A percentile compares a stretch with the other conserved stretches of the same genome.
phyloP scores from a whole-genome alignment of 2,888 invertebrate genomes.

The Platynereis dumerilii region DNA sequence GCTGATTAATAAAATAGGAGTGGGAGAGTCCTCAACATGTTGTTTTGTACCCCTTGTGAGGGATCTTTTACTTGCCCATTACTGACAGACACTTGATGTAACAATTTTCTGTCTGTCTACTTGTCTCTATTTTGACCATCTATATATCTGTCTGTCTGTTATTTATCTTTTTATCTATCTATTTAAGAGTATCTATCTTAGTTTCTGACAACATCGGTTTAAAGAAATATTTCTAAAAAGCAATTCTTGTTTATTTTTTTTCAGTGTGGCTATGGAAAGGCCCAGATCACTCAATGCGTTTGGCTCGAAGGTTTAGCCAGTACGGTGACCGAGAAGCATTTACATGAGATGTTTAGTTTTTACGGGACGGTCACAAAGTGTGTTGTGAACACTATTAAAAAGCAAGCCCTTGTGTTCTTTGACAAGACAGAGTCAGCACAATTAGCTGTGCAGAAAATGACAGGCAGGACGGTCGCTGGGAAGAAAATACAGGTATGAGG shows the following conservation, averaged over 20 bases:
- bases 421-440: constrained; percentile 84
- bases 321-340: constrained; percentile 85
- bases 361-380: constrained; percentile 80
- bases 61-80: no score
- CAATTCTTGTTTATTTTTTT: constrained; percentile 9
- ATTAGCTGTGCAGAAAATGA: constrained; percentile 91
- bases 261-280: constrained; percentile 90
- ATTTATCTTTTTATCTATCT: no score
- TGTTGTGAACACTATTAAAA: constrained; percentile 82
- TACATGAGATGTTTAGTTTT: constrained; percentile 80
- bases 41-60: no score
- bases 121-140: no score
- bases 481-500: constrained; percentile 76
- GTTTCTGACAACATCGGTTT: no score
- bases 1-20: no score
- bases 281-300: constrained; percentile 93
- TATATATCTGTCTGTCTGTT: no score
- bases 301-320: constrained; percentile 91
- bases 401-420: constrained; percentile 90
- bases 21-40: no score
- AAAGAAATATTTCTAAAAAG: no score
- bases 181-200: no score
- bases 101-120: no score
- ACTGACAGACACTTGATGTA: no score
- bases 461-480: constrained; percentile 80